phyloP scores from a whole-genome alignment of 1,140 invertebrate species.

The Ganaspis sp. region DNA sequence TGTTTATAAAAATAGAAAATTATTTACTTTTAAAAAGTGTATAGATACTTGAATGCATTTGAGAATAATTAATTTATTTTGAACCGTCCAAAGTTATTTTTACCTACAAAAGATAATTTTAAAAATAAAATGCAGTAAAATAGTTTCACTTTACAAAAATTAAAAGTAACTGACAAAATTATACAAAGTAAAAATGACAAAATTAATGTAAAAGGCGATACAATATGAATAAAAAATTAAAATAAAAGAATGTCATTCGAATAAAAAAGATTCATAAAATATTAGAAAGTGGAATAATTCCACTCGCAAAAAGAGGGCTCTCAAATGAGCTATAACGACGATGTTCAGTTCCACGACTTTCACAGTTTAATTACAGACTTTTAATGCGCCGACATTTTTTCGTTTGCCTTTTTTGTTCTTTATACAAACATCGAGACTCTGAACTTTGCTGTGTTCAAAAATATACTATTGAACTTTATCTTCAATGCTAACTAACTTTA shows the following conservation, averaged over 20 bases:
- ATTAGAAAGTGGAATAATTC: conserved; percentile 10
- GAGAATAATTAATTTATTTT: too few relatives aligned
- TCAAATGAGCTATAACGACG: neutral
- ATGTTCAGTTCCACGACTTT: conserved; percentile 32
- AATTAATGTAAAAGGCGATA: too few relatives aligned
- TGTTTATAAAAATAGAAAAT: too few relatives aligned
- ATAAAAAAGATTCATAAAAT: neutral
- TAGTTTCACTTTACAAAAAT: too few relatives aligned
- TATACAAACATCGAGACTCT: conserved; percentile 19
- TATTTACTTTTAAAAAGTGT: too few relatives aligned
- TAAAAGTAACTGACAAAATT: too few relatives aligned
- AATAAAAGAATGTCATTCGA: neutral
- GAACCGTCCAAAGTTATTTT: too few relatives aligned
- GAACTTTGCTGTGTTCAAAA: conserved; percentile 33
- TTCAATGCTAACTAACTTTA: neutral
- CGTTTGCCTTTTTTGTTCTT: conserved; percentile 41
- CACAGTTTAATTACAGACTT: conserved; percentile 50
- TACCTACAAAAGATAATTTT: too few relatives aligned
- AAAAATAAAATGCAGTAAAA: too few relatives aligned
- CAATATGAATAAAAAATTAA: neutral
- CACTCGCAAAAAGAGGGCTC: neutral
- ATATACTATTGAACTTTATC: conserved; percentile 27
- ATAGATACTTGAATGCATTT: too few relatives aligned
- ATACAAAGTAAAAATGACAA: too few relatives aligned
- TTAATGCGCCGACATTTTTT: conserved; percentile 54